Evolutionary conservation across 2,113 vertebrate genomes (phyloP).

Genomic region (Mionectes macconnelli): DNA sequence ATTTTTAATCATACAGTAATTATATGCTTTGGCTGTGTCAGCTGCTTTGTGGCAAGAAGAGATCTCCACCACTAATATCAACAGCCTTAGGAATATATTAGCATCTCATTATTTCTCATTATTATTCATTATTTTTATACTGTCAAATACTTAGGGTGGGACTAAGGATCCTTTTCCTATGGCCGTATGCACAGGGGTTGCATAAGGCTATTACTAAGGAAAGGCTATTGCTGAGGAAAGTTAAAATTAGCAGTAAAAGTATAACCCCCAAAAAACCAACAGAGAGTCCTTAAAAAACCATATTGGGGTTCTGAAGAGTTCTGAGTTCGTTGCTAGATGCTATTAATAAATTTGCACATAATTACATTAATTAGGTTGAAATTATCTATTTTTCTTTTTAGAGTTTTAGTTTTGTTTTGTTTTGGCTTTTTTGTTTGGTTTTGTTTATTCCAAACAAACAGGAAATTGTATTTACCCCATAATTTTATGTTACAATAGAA

Average conservation of each 20-base stretch:
- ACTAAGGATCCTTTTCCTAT: not conserved
- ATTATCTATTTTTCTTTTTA: not conserved
- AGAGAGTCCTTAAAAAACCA: not conserved
- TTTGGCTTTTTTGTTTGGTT: not conserved
- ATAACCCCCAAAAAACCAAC: not conserved
- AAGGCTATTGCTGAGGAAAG: not conserved
- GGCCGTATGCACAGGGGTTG: not conserved
- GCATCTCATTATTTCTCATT: not conserved
- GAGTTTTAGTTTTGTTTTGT: accelerated
- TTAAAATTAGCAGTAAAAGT: not conserved
- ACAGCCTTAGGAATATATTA: not conserved
- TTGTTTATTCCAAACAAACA: not conserved
- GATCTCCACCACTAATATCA: not conserved
- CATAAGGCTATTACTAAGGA: not conserved
- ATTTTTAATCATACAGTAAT: not conserved
- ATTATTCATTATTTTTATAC: not conserved
- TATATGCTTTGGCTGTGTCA: not conserved
- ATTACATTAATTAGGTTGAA: not conserved
- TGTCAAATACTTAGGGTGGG: not conserved
- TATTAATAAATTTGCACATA: not conserved
- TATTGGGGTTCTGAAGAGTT: not conserved
- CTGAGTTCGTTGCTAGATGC: not conserved
- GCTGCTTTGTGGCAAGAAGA: not conserved
- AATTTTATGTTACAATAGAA: not conserved
- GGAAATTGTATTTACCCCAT: not conserved